Evolutionary conservation across 1,140 invertebrate species (phyloP), one percentile per base, ranked within the genome.

Genomic region (Pseudomyrmex flavicornis): DNA sequence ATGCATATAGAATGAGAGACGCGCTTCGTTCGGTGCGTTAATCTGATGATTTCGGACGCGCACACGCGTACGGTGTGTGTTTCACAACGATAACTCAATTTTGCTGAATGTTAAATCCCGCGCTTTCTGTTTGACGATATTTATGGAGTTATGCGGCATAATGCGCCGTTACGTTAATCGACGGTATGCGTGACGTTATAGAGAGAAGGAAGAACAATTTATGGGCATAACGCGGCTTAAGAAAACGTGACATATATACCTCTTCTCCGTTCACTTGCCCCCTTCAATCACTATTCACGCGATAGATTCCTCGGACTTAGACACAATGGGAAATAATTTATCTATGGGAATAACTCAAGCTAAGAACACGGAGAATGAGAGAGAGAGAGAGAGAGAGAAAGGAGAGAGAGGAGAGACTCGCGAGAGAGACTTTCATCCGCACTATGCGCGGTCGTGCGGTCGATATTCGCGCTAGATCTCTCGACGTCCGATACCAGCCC

Each of bases 321-420:
- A 48, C 76, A 80, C 76, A 80, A 80, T 80, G 66, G 76, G 76
- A 80, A 80, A 80, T 80, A 59, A 80, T 80, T 80, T 80, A 80
- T 80, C 76, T 48, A 70, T 80, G 66, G 20, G 76, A 80, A 72
- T 80, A 80, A 80, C 76, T 80, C 76, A 72, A 72, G 76, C 54
- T 80, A 72, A 72, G 76, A 80, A 80, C 56, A 15, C n/a, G 65
- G 22, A 12, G 22, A 26, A 35, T 35, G 35, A 35, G 35, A 35
- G 35, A 26, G 26, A 35, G 35, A 35, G 35, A 35, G 0, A 35
- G 35, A 35, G 35, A 35, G 35, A 35, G 35, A 7, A 1, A 35
- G 35, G 5, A 35, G 7, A 35, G 35, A 7, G 7, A 35, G 35
- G 35, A 35, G 35, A 35, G 35, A 35, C 35, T 35, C 0, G 35